Conservation (phyloP, 1,140 invertebrate genomes). For the Protaetia brevitarsis region DNA sequence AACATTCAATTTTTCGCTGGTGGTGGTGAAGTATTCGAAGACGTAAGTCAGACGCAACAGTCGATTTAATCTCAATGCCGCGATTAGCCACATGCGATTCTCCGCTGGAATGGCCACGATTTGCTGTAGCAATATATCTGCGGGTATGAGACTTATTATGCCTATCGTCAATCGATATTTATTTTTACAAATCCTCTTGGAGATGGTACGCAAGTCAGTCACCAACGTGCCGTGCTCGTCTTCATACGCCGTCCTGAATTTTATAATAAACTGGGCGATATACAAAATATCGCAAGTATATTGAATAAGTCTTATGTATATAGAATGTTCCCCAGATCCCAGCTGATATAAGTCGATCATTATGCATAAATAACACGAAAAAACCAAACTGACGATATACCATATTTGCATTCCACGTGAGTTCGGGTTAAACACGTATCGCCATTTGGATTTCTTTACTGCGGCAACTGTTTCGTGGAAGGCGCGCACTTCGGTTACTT, state of each 20-base stretch:
- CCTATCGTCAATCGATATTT: neutral
- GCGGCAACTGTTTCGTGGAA: too few species aligned
- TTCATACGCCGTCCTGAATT: slow-evolving; percentile 4
- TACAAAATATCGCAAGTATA: slow-evolving; percentile 10
- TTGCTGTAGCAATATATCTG: neutral
- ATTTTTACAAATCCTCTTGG: neutral
- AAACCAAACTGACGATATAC: neutral
- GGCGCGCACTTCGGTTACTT: too few species aligned
- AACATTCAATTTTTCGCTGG: slow-evolving; percentile 3
- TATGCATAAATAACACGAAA: slow-evolving; percentile 9
- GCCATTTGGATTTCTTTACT: neutral
- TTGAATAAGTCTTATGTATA: neutral
- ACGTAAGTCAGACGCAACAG: slow-evolving; percentile 5
- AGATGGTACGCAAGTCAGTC: neutral
- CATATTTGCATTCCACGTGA: neutral
- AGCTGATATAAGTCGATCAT: slow-evolving; percentile 16
- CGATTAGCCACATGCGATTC: neutral
- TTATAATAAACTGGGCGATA: neutral
- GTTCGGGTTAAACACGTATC: neutral
- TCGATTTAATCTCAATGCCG: neutral
- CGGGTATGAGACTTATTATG: slow-evolving; percentile 2
- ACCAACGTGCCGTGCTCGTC: neutral
- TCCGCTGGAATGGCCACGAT: neutral
- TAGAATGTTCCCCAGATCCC: neutral
- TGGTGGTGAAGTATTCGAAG: neutral